Percentiles rank a stretch among this genome's conserved stretches.
phyloP scores from a whole-genome alignment of 2,797 vertebrate species.

The Sebastiscus albofasciatus region DNA sequence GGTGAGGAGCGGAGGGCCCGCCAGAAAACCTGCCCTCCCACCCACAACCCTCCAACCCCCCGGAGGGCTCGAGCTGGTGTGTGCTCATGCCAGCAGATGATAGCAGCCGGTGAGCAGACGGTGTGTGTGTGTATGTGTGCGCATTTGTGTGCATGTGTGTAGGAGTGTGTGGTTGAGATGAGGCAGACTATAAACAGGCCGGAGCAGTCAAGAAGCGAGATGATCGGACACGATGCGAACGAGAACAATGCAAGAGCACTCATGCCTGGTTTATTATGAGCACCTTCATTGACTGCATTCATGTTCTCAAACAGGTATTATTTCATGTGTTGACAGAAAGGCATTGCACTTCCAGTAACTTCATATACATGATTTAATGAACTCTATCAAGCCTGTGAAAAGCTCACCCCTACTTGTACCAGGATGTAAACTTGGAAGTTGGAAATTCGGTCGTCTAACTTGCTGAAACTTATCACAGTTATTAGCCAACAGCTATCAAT shows the following conservation, averaged over 20 bases:
- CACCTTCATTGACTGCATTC: background rate
- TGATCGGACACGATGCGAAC: background rate
- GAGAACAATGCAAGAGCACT: background rate
- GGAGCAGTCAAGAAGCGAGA: slow-evolving; percentile 3
- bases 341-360: background rate
- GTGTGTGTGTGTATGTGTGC: slow-evolving; percentile 28
- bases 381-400: background rate
- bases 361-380: background rate
- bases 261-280: background rate
- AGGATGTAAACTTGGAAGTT: background rate
- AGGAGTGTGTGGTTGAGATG: slow-evolving; percentile 19
- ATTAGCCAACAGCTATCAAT: background rate
- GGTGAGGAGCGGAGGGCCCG: slow-evolving; percentile 45
- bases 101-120: slow-evolving; percentile 64
- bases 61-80: slow-evolving; percentile 52
- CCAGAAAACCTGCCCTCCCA: slow-evolving; percentile 66
- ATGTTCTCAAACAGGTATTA: background rate
- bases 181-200: slow-evolving; percentile 1
- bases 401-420: background rate
- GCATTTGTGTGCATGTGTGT: slow-evolving; percentile 10
- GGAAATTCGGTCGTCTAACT: background rate
- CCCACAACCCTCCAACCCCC: slow-evolving; percentile 44
- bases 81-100: slow-evolving; percentile 59
- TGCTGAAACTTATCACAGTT: background rate
- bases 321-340: background rate